Base-by-base conservation (phyloP, 1,140 invertebrate species). In the Lutraria rhynchaena region DNA sequence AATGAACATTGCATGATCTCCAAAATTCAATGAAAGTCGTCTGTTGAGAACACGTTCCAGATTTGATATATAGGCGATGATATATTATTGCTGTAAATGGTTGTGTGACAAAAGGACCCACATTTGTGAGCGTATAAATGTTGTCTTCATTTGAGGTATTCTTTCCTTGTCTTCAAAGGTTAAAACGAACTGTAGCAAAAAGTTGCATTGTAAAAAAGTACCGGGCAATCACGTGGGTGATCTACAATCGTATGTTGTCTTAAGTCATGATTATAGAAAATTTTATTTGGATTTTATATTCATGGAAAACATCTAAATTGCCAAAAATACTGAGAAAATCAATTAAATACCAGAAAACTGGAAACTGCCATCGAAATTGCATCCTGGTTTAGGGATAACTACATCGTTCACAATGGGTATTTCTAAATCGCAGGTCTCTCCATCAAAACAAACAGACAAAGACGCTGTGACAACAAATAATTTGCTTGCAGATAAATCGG, bases 381-480 rank as follows among this genome's bases (percentile, higher is more conserved):
- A 71, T 11, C 49, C n/a, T 22, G 69, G 69, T 35, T 71, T 71
- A 22, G 69, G 69, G 9, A 71, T 27, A 1, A 71, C 15, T 46
- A 71, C 24, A 11, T 35, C 51, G 22, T 71, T 31, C 0, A 57
- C 27, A 19, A 71, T 24, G 37, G 69, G 13, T 27, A 37, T 51
- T 37, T 55, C 11, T 27, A 71, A 37, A 9, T 19, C 35, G 69
- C 69, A 71, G 1, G 7, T 71, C 29, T 9, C 19, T 55, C 19
- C 19, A 33, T 71, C 69, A 57, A 71, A 57, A 27, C 69, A 71
- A 35, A 41, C 69, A 22, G 29, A 29, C 3, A 22, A 3, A 13
- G 33, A 17, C 5, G 41, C 49, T 35, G 69, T 51, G 3, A 57
- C 51, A 11, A 71, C 31, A 35, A 55, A 71, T 33, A 31, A 1